Evolutionary conservation across 2,797 vertebrate species (phyloP), one percentile per base, ranked within the genome.

Genomic region (Bradypodion pumilum): DNA sequence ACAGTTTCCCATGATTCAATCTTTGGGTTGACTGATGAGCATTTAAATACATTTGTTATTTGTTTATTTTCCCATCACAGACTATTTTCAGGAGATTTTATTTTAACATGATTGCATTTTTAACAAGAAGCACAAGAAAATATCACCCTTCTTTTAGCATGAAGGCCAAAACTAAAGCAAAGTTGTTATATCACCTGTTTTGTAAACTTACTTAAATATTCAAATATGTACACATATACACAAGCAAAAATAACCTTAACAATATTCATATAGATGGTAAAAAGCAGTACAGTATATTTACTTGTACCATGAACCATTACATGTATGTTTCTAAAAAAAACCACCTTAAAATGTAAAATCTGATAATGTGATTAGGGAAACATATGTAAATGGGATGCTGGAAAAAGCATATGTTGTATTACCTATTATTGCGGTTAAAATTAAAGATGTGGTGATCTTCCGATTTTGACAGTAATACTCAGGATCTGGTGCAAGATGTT

Each of bases 381-480:
- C 32, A n/a, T n/a, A n/a, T n/a, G n/a, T n/a, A n/a, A n/a, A n/a
- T 56, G n/a, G 88, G 78, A 78, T 74, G 4, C 63, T 74, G 76
- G 0, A 63, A 21, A 77, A 44, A 46, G 73, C 27, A 56, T 49
- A 76, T 32, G 32, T 68, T n/a, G 21, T 56, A 56, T 56, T 56
- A 73, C 42, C 19, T 35, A 70, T 29, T 69, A 29, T 72, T 87
- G 49, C 32, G 78, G 44, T 78, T 73, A 3, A 42, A 65, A 74
- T 40, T 63, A 27, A 7, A 1, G 63, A 56, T 21, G 52, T 19
- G 32, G 86, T 1, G 1, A 63, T 76, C 81, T 81, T 83, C 87
- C 87, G 56, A 27, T 66, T 13, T 0, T 72, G 32, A 77, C n/a
- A n/a, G n/a, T n/a, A n/a, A n/a, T n/a, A n/a, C n/a, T n/a, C n/a